Percentiles rank a stretch among this genome's conserved stretches.
These are phyloP conservation scores for Anguilla japonica DNA, from an alignment of 2,113 vertebrate species.

Conservation along the genomic window DNA sequence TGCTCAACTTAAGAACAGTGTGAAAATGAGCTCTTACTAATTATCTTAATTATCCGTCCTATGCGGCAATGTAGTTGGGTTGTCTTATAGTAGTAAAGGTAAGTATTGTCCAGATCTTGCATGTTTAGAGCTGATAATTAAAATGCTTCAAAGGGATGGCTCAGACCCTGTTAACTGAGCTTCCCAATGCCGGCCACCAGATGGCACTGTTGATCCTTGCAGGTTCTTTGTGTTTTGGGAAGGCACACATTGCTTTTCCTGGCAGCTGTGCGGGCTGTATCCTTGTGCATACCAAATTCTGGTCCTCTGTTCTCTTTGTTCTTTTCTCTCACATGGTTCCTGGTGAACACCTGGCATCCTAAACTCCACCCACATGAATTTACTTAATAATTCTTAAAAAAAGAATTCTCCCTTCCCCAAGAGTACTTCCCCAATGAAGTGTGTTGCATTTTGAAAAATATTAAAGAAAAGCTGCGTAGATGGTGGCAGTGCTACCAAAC, in stretches of 20 bases:
- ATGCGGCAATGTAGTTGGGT: too few relatives aligned
- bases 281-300: constrained; percentile 19
- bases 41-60: too few relatives aligned
- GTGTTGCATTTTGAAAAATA: constrained; percentile 8
- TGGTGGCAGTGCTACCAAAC: neutral
- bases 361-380: neutral
- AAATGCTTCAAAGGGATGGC: too few relatives aligned
- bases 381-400: neutral
- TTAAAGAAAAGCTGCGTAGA: constrained; percentile 3
- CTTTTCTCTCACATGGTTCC: neutral
- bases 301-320: neutral
- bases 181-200: constrained; percentile 46
- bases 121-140: too few relatives aligned
- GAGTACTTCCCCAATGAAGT: neutral
- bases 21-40: too few relatives aligned
- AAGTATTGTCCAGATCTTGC: too few relatives aligned
- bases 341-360: neutral
- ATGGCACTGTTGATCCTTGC: constrained; percentile 66
- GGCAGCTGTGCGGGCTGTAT: neutral
- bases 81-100: too few relatives aligned
- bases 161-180: neutral
- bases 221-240: neutral
- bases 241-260: neutral
- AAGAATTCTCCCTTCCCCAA: too few relatives aligned
- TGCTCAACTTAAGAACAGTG: too few relatives aligned